These are phyloP conservation scores for Bradysia coprophila DNA, from an alignment of 1,140 invertebrate species.

Conservation along the genomic window DNA sequence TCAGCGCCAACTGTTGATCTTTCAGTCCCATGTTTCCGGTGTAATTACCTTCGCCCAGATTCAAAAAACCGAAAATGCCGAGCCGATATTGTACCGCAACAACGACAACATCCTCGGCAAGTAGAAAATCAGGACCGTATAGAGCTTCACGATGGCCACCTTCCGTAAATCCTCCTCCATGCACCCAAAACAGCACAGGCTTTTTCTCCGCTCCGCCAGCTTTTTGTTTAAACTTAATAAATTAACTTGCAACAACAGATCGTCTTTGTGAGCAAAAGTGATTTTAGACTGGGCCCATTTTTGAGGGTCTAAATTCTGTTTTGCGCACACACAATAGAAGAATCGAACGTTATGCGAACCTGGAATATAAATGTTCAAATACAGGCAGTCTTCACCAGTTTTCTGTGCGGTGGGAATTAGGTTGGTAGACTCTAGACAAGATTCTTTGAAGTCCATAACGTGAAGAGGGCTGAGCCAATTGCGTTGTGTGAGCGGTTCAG, in stretches of 20 bases:
- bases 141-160: not conserved
- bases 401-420: slow-evolving; percentile 3
- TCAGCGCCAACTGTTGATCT: slow-evolving; percentile 27
- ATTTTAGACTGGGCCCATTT: not conserved
- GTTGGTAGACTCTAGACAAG: not conserved
- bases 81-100: slow-evolving; percentile 54
- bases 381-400: slow-evolving; percentile 27
- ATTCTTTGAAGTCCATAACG: not conserved
- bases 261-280: not conserved
- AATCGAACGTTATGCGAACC: not conserved
- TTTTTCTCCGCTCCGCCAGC: not conserved
- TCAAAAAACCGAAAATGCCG: slow-evolving; percentile 39
- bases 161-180: not conserved
- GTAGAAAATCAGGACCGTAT: not conserved
- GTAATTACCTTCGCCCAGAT: slow-evolving; percentile 23
- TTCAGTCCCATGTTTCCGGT: slow-evolving; percentile 33
- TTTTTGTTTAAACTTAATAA: not conserved
- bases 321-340: too few species aligned
- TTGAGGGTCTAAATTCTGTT: too few species aligned
- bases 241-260: not conserved
- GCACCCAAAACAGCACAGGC: not conserved
- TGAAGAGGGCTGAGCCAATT: not conserved
- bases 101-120: slow-evolving; percentile 33
- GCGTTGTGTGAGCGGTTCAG: not conserved
- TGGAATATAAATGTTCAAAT: slow-evolving; percentile 24